Percentiles rank a stretch among this genome's conserved stretches.
Conservation (phyloP, 2,888 invertebrate species). For the Nomada ferruginata region DNA sequence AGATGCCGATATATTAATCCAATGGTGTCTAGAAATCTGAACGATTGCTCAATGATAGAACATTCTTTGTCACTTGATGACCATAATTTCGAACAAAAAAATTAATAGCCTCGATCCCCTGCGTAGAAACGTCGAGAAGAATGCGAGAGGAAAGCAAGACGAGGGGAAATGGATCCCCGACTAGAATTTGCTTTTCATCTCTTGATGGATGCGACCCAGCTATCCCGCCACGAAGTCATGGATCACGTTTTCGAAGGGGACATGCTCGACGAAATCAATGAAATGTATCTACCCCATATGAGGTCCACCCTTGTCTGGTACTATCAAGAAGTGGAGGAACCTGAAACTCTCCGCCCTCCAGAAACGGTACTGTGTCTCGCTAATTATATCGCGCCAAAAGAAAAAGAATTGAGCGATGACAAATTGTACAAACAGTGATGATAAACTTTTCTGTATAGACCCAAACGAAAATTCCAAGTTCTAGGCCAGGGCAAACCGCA, state of each 20-base stretch:
- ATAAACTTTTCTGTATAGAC: slow-evolving; percentile 47
- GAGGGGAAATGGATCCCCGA: slow-evolving; percentile 96
- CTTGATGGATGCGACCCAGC: slow-evolving; percentile 92
- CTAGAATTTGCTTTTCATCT: slow-evolving; percentile 96
- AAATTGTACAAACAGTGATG: no score
- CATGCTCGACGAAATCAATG: slow-evolving; percentile 95
- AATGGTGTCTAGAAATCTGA: no score
- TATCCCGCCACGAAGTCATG: slow-evolving; percentile 94
- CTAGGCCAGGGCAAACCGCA: slow-evolving; percentile 73
- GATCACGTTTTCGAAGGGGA: slow-evolving; percentile 96
- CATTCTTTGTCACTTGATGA: no score
- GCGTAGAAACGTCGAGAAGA: slow-evolving; percentile 91
- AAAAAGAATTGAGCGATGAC: no score
- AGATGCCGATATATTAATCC: no score
- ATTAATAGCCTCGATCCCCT: not conserved
- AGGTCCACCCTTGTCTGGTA: slow-evolving; percentile 94
- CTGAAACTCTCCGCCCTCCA: slow-evolving; percentile 83
- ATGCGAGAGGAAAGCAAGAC: slow-evolving; percentile 95
- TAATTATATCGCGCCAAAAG: not conserved
- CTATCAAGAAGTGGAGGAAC: slow-evolving; percentile 93
- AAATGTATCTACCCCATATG: slow-evolving; percentile 93
- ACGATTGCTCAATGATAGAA: not conserved
- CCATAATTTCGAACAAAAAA: not conserved
- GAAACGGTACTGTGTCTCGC: slow-evolving; percentile 78
- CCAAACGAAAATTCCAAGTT: slow-evolving; percentile 70